These are phyloP conservation scores for Saxidomus purpurata DNA, from an alignment of 1,140 invertebrate genomes.

Conservation along the genomic window DNA sequence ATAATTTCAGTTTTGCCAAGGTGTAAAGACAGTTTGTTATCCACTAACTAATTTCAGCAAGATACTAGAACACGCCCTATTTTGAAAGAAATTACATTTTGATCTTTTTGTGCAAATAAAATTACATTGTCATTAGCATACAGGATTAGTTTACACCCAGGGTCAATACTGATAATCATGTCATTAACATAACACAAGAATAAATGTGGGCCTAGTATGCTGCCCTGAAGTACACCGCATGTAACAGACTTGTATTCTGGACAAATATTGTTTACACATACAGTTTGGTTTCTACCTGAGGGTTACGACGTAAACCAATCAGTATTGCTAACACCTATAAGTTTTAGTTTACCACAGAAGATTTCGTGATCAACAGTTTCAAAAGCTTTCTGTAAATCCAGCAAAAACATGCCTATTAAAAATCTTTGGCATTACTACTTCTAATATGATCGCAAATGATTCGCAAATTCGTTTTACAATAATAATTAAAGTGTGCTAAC, in stretches of 20 bases:
- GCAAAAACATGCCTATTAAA: neutral
- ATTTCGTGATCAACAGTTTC: too few relatives aligned
- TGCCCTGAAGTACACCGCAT: constrained; percentile 37
- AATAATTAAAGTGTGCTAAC: too few relatives aligned
- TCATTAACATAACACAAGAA: constrained; percentile 26
- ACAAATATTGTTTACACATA: neutral
- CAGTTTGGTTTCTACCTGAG: neutral
- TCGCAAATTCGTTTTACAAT: too few relatives aligned
- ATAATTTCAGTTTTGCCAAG: too few relatives aligned
- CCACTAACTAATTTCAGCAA: too few relatives aligned
- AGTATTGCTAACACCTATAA: neutral
- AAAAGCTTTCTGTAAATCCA: too few relatives aligned
- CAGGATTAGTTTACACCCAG: neutral
- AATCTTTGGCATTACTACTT: too few relatives aligned
- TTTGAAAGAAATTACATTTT: too few relatives aligned
- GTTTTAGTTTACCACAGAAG: neutral
- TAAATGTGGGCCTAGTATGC: neutral
- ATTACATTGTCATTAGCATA: constrained; percentile 2
- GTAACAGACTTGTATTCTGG: neutral
- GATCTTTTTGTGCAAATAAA: too few relatives aligned
- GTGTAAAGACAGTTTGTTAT: too few relatives aligned
- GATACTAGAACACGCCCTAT: too few relatives aligned
- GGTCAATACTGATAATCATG: constrained; percentile 1
- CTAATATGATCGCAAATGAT: too few relatives aligned
- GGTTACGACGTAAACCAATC: neutral